A percentile compares a stretch with the other conserved stretches of the same genome.
These are phyloP conservation scores for Myocastor coypus DNA, from an alignment of 2,113 vertebrate species.

Conservation along the genomic window DNA sequence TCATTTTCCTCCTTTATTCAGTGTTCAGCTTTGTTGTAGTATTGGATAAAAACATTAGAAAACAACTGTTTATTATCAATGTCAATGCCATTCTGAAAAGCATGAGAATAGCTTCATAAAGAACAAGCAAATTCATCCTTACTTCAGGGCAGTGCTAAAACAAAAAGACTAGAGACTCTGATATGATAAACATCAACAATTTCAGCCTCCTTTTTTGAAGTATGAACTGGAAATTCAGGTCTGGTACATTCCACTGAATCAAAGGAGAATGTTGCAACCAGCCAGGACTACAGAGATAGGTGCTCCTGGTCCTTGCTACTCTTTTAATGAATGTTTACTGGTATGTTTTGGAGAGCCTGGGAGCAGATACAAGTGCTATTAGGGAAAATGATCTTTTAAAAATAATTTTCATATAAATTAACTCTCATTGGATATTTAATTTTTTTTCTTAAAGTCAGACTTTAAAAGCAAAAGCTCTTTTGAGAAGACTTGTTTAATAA, in stretches of 20 bases:
- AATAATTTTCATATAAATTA: constrained; percentile 23
- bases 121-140: constrained; percentile 37
- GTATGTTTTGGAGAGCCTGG: background rate
- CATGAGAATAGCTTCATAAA: constrained; percentile 53
- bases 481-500: constrained; percentile 48
- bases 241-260: constrained; percentile 64
- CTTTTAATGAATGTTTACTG: background rate
- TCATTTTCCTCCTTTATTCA: constrained; percentile 66
- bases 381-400: background rate
- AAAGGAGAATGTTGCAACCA: background rate
- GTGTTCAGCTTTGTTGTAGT: constrained; percentile 69
- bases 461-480: constrained; percentile 59
- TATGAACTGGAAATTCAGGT: constrained; percentile 71
- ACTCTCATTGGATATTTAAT: constrained; percentile 14
- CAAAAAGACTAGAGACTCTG: constrained; percentile 37
- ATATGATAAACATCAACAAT: constrained; percentile 64
- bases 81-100: constrained; percentile 65
- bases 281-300: background rate
- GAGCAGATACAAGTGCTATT: background rate
- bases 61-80: constrained; percentile 72
- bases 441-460: constrained; percentile 34
- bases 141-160: background rate
- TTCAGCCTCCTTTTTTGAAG: constrained; percentile 47
- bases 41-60: constrained; percentile 62
- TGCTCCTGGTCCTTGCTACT: background rate